Base-by-base conservation (phyloP, 2,888 invertebrate species). In the Torymus tubicola region DNA sequence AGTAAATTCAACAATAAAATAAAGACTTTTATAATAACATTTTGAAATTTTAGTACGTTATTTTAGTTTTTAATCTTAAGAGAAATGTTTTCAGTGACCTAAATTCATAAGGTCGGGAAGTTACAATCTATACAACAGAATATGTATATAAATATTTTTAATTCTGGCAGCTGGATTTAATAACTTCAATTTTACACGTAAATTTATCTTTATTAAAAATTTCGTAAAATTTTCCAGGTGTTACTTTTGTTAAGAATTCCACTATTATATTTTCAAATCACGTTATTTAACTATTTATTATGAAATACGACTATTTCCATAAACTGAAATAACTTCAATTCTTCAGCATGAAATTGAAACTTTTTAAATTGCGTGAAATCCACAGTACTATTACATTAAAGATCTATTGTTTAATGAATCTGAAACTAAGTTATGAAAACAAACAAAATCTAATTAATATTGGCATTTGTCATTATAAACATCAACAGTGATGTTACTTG, bases 401-500 rank as follows among this genome's bases (percentile, higher is more conserved):
- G 16, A 21, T 24, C 21, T 74, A 65, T 50, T 57, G 14, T 52
- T 14, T 67, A 60, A 67, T 42, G 42, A 67, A 67, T 12, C 52
- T 11, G 63, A 68, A 68, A 69, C 63, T 76, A 61, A 68, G 2
- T 53, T 14, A 55, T 61, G 61, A 80, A 79, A 42, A 42, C 42
- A 42, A 42, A 69, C 4, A 53, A 72, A 78, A 79, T 24, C 21
- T 75, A 72, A 2, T 74, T 53, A 52, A 69, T 68, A 82, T 73
- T 76, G 72, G 76, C 78, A 81, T 75, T 78, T 81, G n/a, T 81
- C 57, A 75, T 78, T 71, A 58, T 60, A 71, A 81, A 78, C 67
- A 78, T 75, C 75, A 78, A 78, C 55, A 60, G 57, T 69, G 73
- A 80, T 80, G 80, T 80, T 72, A 72, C 78, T 79, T 81, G 79